Evolutionary conservation across 2,888 invertebrate genomes (phyloP).

Genomic region (Apodemia hepburni): DNA sequence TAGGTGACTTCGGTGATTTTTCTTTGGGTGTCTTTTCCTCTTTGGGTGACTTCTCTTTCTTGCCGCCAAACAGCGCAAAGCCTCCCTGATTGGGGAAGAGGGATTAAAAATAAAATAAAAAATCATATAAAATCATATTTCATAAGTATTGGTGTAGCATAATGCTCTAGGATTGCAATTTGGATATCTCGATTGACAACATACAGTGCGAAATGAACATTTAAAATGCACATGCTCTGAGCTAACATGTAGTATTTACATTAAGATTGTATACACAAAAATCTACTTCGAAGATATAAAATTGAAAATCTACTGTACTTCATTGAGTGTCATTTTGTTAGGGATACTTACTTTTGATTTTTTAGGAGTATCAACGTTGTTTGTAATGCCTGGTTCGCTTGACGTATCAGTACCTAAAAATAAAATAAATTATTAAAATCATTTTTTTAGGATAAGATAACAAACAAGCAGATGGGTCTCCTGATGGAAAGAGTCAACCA

Average conservation of each 20-base stretch:
- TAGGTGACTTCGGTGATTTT: constrained; percentile 51
- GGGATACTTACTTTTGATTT: constrained; percentile 61
- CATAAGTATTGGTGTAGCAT: constrained; percentile 19
- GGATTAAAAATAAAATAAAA: constrained; percentile 61
- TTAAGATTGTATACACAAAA: constrained; percentile 51
- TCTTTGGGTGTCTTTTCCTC: constrained; percentile 53
- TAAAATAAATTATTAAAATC: no score
- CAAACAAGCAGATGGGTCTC: no score
- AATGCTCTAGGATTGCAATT: constrained; percentile 27
- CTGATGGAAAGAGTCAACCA: no score
- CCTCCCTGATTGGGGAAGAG: constrained; percentile 60
- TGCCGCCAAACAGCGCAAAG: constrained; percentile 63
- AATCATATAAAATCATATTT: constrained; percentile 47
- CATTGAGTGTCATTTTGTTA: constrained; percentile 28
- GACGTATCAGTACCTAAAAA: constrained; percentile 69
- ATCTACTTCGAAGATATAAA: constrained; percentile 37
- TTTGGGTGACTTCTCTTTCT: constrained; percentile 57
- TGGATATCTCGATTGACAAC: constrained; percentile 31
- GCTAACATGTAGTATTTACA: constrained; percentile 63
- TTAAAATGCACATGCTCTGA: constrained; percentile 48
- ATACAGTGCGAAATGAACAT: constrained; percentile 38
- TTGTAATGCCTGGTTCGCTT: constrained; percentile 68
- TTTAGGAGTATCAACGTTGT: constrained; percentile 72
- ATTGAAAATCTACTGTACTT: constrained; percentile 52
- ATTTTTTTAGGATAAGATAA: no score